Conservation (phyloP, 2,113 vertebrate genomes). For the Glaucidium brasilianum region DNA sequence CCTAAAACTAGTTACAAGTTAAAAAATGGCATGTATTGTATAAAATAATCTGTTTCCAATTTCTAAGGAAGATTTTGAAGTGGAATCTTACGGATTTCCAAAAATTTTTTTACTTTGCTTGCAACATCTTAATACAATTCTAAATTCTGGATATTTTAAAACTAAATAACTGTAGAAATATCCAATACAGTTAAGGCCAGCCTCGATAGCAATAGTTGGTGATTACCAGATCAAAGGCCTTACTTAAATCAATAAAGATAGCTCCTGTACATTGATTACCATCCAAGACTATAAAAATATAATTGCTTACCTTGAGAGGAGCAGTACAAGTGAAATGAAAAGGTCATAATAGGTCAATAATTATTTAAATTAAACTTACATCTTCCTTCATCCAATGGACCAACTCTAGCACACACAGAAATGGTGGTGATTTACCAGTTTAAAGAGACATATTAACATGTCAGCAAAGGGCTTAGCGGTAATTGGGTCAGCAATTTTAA, state of each 20-base stretch:
- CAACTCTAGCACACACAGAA: background rate
- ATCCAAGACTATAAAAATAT: slow-evolving; percentile 68
- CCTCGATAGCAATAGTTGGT: slow-evolving; percentile 46
- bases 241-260: slow-evolving; percentile 65
- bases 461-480: slow-evolving; percentile 63
- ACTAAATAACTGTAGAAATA: background rate
- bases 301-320: slow-evolving; percentile 68
- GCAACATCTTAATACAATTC: background rate
- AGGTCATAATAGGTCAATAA: slow-evolving; percentile 63
- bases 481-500: slow-evolving; percentile 71
- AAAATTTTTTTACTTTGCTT: background rate
- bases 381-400: slow-evolving; percentile 23
- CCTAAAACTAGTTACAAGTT: background rate
- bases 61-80: background rate
- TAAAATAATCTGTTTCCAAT: background rate
- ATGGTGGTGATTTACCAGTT: slow-evolving; percentile 66
- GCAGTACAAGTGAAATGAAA: slow-evolving; percentile 60
- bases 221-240: slow-evolving; percentile 66
- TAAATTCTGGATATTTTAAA: background rate
- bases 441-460: slow-evolving; percentile 68
- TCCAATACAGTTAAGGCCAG: background rate
- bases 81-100: background rate
- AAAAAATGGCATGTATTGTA: background rate
- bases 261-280: slow-evolving; percentile 64
- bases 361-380: slow-evolving; percentile 74